These are phyloP conservation scores for Heliornis fulica DNA, from an alignment of 2,113 vertebrate genomes.

Conservation along the genomic window DNA sequence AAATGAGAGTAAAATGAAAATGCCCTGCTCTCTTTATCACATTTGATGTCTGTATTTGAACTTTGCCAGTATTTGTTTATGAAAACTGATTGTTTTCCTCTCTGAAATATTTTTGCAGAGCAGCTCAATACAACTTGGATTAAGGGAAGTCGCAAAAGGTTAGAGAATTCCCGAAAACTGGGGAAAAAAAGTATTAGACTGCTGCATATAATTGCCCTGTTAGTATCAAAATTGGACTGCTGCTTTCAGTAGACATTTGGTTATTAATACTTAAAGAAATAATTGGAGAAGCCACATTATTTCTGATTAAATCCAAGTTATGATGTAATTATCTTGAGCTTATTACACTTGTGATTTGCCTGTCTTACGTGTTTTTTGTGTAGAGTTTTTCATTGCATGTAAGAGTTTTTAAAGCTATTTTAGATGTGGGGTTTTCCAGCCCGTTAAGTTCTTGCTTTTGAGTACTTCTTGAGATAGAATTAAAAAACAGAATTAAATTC, in stretches of 20 bases:
- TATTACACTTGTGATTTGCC: not conserved
- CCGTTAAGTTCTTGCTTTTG: not conserved
- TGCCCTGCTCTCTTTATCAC: not conserved
- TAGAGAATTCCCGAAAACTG: not conserved
- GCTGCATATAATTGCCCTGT: not conserved
- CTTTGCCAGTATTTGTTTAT: not conserved
- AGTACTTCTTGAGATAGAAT: not conserved
- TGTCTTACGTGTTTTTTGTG: rapidly evolving
- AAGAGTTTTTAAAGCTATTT: not conserved
- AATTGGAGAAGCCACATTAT: not conserved
- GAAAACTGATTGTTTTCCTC: not conserved
- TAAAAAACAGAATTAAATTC: not conserved
- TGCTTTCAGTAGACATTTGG: not conserved
- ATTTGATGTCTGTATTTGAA: not conserved
- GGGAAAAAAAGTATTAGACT: not conserved
- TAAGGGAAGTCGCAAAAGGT: not conserved
- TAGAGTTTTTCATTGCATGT: not conserved
- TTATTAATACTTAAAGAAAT: not conserved
- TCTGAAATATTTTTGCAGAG: not conserved
- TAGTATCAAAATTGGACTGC: not conserved
- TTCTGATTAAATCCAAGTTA: not conserved
- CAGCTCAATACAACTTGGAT: not conserved
- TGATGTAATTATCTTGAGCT: not conserved
- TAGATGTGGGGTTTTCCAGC: not conserved
- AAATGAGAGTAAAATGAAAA: not conserved